Conservation (phyloP, 2,888 invertebrate species). For the Ormia ochracea region DNA sequence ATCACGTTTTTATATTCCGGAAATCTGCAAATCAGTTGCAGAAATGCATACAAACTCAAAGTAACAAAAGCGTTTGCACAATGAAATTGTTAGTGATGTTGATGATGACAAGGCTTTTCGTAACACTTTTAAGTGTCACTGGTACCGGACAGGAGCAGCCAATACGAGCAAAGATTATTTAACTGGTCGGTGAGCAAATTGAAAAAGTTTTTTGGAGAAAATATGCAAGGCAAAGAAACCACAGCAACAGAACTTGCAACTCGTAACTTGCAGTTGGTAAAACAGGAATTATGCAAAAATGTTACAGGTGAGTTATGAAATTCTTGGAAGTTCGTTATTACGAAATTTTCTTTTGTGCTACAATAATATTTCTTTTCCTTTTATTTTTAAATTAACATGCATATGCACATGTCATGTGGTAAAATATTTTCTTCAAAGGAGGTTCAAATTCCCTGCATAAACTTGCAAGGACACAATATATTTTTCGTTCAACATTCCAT, state of each 20-base stretch:
- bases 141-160: background rate
- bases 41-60: background rate
- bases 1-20: constrained; percentile 85
- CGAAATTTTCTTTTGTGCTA: background rate
- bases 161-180: background rate
- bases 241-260: background rate
- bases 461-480: no score
- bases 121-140: background rate
- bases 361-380: background rate
- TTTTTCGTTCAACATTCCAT: no score
- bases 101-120: background rate
- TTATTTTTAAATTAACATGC: background rate
- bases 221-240: background rate
- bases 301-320: background rate
- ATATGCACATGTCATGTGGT: background rate
- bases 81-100: background rate
- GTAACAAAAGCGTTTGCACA: background rate
- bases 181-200: background rate
- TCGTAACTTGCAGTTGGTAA: background rate
- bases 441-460: no score
- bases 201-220: background rate
- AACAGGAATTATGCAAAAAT: background rate
- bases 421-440: no score
- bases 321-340: background rate
- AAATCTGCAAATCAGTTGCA: constrained; percentile 75